These are phyloP conservation scores for Microplitis deprimator DNA, from an alignment of 2,888 invertebrate genomes.

Conservation along the genomic window DNA sequence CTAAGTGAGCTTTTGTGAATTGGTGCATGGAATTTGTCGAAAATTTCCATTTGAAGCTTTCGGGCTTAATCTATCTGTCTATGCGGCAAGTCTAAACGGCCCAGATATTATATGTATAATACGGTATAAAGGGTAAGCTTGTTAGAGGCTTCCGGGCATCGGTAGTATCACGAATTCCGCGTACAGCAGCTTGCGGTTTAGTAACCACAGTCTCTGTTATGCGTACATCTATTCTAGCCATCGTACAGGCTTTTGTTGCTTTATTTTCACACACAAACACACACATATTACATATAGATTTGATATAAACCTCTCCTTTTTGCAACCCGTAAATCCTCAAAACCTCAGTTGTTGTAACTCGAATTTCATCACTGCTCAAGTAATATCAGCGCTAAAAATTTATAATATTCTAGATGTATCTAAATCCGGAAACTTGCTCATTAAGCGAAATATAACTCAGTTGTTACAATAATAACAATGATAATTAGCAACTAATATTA, in stretches of 20 bases:
- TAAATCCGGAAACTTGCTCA: too few species aligned
- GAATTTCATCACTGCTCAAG: constrained; percentile 7
- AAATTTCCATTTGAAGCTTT: constrained; percentile 44
- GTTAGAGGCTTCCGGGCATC: constrained; percentile 65
- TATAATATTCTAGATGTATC: too few species aligned
- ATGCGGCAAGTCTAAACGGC: constrained; percentile 34
- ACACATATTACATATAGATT: constrained; percentile 2
- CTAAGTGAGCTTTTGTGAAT: constrained; percentile 13
- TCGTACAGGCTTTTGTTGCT: constrained; percentile 15
- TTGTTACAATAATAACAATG: too few species aligned
- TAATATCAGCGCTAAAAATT: background rate
- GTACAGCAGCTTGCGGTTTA: constrained; percentile 67
- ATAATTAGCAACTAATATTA: background rate
- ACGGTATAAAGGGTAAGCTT: constrained; percentile 59
- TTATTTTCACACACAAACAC: constrained; percentile 20
- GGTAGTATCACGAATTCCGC: constrained; percentile 53
- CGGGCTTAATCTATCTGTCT: background rate
- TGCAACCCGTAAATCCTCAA: background rate
- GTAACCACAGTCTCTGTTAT: constrained; percentile 67
- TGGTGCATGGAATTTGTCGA: constrained; percentile 38
- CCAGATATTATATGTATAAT: constrained; percentile 59
- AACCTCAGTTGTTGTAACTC: constrained; percentile 42
- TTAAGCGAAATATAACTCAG: too few species aligned
- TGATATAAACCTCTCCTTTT: background rate
- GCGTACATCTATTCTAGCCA: constrained; percentile 46